Conservation (phyloP, 2,797 vertebrate genomes). For the Prionace glauca region DNA sequence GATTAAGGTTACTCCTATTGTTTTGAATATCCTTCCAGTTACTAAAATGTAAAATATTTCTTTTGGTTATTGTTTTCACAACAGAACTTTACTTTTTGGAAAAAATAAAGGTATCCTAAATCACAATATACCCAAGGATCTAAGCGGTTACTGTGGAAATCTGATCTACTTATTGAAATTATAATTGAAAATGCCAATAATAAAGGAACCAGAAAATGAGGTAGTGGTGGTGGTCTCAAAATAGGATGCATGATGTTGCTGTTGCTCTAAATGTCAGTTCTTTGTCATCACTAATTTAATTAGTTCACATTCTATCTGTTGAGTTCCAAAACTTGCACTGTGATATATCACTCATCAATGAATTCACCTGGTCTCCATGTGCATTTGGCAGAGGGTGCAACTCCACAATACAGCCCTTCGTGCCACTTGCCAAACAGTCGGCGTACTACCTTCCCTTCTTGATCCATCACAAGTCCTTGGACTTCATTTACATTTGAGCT, state of each 20-base stretch:
- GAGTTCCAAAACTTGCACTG: neutral
- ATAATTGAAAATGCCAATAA: neutral
- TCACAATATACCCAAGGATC: neutral
- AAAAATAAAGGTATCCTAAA: neutral
- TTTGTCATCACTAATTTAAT: neutral
- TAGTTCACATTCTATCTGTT: neutral
- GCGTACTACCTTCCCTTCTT: conserved; percentile 90
- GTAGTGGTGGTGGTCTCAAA: neutral
- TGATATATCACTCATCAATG: neutral
- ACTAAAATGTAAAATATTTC: no score
- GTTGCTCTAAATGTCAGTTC: neutral
- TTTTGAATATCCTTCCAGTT: neutral
- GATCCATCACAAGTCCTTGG: conserved; percentile 92
- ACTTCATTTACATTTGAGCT: conserved; percentile 94
- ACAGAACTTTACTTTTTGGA: no score
- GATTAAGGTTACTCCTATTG: neutral
- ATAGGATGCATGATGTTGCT: neutral
- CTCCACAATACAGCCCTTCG: conserved; percentile 87
- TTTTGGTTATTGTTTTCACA: no score
- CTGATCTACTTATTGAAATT: neutral
- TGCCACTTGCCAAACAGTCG: conserved; percentile 98
- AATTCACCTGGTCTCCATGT: conserved; percentile 89
- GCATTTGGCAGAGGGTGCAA: conserved; percentile 92
- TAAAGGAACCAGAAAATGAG: neutral
- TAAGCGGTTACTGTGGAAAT: neutral